Percentiles rank a stretch among this genome's conserved stretches.
Conservation (phyloP, 2,797 vertebrate species). For the Sardinella longiceps region DNA sequence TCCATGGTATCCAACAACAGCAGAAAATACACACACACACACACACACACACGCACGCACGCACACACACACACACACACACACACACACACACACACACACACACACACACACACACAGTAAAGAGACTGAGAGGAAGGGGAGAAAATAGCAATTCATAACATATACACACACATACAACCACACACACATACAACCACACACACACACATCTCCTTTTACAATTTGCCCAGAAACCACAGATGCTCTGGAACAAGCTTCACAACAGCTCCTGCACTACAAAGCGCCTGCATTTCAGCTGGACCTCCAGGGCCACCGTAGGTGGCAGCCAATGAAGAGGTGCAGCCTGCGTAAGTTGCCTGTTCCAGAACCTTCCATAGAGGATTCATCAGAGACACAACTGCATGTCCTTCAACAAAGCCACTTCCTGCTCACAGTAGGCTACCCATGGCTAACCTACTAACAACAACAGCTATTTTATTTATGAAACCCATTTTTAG, state of each 20-base stretch:
- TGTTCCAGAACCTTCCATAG: slow-evolving; percentile 43
- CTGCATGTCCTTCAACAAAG: slow-evolving; percentile 27
- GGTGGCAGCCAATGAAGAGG: slow-evolving; percentile 42
- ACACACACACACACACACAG: background rate
- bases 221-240: slow-evolving; percentile 56
- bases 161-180: background rate
- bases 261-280: slow-evolving; percentile 48
- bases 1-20: slow-evolving; percentile 30
- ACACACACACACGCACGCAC: too few relatives aligned
- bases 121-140: background rate
- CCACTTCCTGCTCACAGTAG: background rate
- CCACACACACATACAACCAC: background rate
- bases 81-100: too few relatives aligned
- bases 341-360: slow-evolving; percentile 29
- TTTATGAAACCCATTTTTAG: slow-evolving; percentile 7
- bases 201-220: slow-evolving; percentile 30
- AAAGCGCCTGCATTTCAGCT: slow-evolving; percentile 50
- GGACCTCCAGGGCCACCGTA: slow-evolving; percentile 37
- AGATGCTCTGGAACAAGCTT: slow-evolving; percentile 56
- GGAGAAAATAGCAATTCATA: background rate
- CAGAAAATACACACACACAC: background rate
- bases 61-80: too few relatives aligned
- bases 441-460: slow-evolving; percentile 9
- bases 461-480: slow-evolving; percentile 6
- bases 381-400: slow-evolving; percentile 33